Percentiles rank a stretch among this genome's conserved stretches.
phyloP scores from a whole-genome alignment of 1,140 invertebrate genomes.

The Cotesia chilonis region DNA sequence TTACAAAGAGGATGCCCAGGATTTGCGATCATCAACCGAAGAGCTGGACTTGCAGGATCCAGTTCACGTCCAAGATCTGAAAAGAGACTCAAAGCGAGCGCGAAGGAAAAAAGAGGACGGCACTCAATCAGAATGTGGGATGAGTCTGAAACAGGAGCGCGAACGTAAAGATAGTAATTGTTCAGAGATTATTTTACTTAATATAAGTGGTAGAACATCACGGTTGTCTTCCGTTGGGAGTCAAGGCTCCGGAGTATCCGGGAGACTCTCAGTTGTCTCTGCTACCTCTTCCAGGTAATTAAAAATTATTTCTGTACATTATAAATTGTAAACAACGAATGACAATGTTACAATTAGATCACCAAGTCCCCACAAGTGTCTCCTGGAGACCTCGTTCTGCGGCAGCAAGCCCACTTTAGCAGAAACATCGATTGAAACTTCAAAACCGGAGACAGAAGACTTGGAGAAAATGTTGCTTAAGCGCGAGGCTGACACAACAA shows the following conservation, averaged over 20 bases:
- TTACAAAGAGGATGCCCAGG: conserved; percentile 81
- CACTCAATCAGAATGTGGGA: conserved; percentile 63
- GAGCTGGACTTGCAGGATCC: conserved; percentile 82
- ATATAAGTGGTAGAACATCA: conserved; percentile 83
- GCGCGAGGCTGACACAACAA: conserved; percentile 62
- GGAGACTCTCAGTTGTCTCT: conserved; percentile 62
- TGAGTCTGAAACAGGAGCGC: conserved; percentile 65
- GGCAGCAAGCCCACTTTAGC: conserved; percentile 74
- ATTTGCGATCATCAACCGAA: conserved; percentile 84
- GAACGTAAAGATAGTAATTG: conserved; percentile 81
- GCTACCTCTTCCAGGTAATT: conserved; percentile 61
- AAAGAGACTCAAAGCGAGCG: conserved; percentile 56
- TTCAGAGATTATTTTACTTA: conserved; percentile 80
- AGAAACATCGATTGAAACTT: conserved; percentile 58
- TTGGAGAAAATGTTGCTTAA: conserved; percentile 73
- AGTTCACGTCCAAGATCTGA: conserved; percentile 66
- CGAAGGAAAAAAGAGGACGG: conserved; percentile 67
- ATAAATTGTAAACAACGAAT: not conserved
- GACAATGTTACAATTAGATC: conserved; percentile 68
- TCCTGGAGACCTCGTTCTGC: conserved; percentile 89
- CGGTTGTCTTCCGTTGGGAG: conserved; percentile 76
- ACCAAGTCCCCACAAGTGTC: conserved; percentile 87
- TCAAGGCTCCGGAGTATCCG: conserved; percentile 76
- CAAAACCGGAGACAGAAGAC: conserved; percentile 68
- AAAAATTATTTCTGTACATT: too few species aligned